Evolutionary conservation across 1,140 invertebrate species (phyloP).

Genomic region (Pseudomyrmex cubaensis): DNA sequence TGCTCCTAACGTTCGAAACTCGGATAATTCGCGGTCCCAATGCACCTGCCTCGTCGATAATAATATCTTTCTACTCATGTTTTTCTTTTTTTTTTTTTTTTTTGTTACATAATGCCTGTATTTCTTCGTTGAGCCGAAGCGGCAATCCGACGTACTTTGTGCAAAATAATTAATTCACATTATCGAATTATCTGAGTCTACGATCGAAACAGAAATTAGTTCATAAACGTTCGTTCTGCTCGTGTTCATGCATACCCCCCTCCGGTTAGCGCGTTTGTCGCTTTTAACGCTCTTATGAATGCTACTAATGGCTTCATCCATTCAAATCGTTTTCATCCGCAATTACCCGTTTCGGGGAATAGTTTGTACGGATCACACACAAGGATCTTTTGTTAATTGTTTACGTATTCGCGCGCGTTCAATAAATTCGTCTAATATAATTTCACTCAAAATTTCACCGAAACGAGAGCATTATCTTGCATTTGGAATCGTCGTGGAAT

Average conservation of each 20-base stretch:
- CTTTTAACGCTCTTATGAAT: slow-evolving; percentile 48
- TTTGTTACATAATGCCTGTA: background rate
- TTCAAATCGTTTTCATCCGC: slow-evolving; percentile 23
- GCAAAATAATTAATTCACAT: slow-evolving; percentile 49
- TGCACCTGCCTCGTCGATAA: slow-evolving; percentile 46
- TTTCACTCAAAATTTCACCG: background rate
- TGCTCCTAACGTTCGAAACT: slow-evolving; percentile 42
- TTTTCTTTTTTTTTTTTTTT: background rate
- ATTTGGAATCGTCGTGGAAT: background rate
- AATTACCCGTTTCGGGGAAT: background rate
- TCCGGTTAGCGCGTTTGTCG: slow-evolving; percentile 22
- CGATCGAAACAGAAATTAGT: slow-evolving; percentile 54
- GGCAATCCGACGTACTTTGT: background rate
- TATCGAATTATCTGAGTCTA: slow-evolving; percentile 41
- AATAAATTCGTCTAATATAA: background rate
- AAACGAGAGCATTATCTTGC: background rate
- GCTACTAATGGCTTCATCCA: slow-evolving; percentile 32
- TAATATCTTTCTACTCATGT: slow-evolving; percentile 50
- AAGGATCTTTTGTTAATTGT: background rate
- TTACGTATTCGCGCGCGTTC: background rate
- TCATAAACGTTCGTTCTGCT: slow-evolving; percentile 40
- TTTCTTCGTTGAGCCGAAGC: background rate
- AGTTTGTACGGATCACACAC: background rate
- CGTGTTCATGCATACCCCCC: background rate
- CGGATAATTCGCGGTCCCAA: slow-evolving; percentile 64